Base-by-base conservation (phyloP, 64 coral and sea anemone genomes). In the Acropora tenuis region DNA sequence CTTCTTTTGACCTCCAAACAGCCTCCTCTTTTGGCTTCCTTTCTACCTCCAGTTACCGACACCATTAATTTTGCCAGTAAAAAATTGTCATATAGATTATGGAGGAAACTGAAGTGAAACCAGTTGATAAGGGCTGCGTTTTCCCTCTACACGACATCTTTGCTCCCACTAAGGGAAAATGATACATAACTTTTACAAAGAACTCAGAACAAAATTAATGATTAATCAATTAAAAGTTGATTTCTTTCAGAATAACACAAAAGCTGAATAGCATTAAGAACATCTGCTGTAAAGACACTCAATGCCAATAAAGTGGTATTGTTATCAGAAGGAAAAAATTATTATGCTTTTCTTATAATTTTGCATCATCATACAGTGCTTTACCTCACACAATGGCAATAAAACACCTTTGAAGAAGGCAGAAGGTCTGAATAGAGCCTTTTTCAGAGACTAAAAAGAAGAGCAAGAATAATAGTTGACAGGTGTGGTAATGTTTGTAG, bases 361-460 rank as follows among this genome's bases (percentile, higher is more conserved):
- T 19, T 30, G 11, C 16, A 16, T 55, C 58, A 40, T 0, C 16
- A 3, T 11, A 41, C 59, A 45, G 16, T 13, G 18, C 48, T 79
- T 17, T 69, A 98, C 95, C 95, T 98, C 95, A 92, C 92, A 94
- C 77, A 98, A 69, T 1, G 96, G 96, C 30, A 98, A 79, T 12
- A 98, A 52, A 78, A 98, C 82, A 80, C 96, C 96, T 73, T 98
- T 98, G 80, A 98, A 98, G 89, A 99, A 99, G 16, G 94, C 97
- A 80, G 97, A 94, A 68, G 97, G 97, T 82, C 96, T 99, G 77
- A 99, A 99, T 1, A 99, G 85, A 16, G 97, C 97, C 79, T 99
- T 99, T 65, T 99, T 93, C 17, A 99, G 71, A 80, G 94, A 78
- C 97, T 99, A 60, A 43, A 87, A 93, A 63, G 13, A 69, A 4